Base-by-base conservation (phyloP, 2,888 invertebrate species). In the Metalampra italica region DNA sequence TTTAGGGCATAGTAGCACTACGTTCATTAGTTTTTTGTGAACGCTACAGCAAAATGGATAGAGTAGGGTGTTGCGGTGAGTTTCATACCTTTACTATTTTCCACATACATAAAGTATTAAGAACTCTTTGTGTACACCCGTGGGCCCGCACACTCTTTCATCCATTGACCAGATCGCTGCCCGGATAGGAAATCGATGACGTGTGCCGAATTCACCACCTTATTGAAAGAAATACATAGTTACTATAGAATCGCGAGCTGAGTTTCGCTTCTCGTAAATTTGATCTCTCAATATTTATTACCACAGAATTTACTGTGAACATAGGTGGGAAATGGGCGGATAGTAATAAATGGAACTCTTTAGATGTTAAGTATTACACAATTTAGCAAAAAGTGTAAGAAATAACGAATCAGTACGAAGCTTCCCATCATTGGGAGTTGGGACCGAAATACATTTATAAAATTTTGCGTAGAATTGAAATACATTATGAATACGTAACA, bases 181-280 rank as follows among this genome's bases (percentile, higher is more conserved):
- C 55, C 57, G 60, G 71, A 68, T 71, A 72, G 72, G 71, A 78
- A 77, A 80, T 75, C 70, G 73, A 76, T 75, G 75, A 72, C 71
- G 69, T 66, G 71, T 62, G 59, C 64, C 59, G 65, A 73, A 75
- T 75, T 66, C 66, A 52, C 13, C 41, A 9, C 15, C 13, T 52
- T 50, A 52, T 54, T 50, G 46, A 53, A 51, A 51, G 37, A 49
- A 41, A 45, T 8, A 14, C 5, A 39, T 39, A 51, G 12, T 43
- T 34, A 43, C 22, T 38, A 47, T 34, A 22, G 34, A 34, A 2
- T 11, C 34, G 7, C 1, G 9, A 1, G 9, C 34, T 34, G 9
- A 1, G 4, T 34, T 5, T 34, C 11, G 34, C 9, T 34, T 34
- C 3, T 11, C 34, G 2, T 9, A 2, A 11, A 34, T 34, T 34